Percentiles rank a stretch among this genome's conserved stretches.
phyloP scores from a whole-genome alignment of 2,888 invertebrate species.

The Lamellibrachia columna region DNA sequence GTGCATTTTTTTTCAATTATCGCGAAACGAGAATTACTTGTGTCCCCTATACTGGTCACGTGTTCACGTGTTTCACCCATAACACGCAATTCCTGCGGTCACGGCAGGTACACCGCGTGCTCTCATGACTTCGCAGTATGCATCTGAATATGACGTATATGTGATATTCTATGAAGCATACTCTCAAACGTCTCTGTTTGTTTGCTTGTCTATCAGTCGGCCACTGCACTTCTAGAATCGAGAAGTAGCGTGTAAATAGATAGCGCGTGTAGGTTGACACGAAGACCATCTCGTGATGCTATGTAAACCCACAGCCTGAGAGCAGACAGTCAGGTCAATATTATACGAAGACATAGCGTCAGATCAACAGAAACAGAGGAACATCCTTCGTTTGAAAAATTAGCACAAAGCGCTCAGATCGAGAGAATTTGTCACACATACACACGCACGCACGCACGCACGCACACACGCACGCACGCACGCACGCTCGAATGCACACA shows the following conservation, averaged over 20 bases:
- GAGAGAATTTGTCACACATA: neutral
- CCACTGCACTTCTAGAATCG: neutral
- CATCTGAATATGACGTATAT: neutral
- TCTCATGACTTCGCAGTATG: neutral
- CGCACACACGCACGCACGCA: neutral
- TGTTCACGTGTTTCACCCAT: too few species aligned
- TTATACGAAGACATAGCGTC: neutral
- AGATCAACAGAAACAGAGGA: neutral
- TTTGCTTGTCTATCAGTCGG: neutral
- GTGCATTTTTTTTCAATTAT: too few species aligned
- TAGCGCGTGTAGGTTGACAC: neutral
- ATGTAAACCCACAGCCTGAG: neutral
- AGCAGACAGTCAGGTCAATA: neutral
- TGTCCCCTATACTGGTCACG: too few species aligned
- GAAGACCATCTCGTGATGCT: neutral
- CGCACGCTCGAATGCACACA: too few species aligned
- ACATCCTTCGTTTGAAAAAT: neutral
- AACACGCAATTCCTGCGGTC: too few species aligned
- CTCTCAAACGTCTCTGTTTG: neutral
- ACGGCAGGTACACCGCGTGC: too few species aligned
- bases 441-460: neutral
- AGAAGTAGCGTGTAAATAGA: conserved; percentile 3
- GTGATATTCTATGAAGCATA: neutral
- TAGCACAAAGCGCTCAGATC: conserved; percentile 8
- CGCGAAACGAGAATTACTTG: too few species aligned